A percentile compares a stretch with the other conserved stretches of the same genome.
phyloP scores from a whole-genome alignment of 2,888 invertebrate genomes.

The Euplexia lucipara region DNA sequence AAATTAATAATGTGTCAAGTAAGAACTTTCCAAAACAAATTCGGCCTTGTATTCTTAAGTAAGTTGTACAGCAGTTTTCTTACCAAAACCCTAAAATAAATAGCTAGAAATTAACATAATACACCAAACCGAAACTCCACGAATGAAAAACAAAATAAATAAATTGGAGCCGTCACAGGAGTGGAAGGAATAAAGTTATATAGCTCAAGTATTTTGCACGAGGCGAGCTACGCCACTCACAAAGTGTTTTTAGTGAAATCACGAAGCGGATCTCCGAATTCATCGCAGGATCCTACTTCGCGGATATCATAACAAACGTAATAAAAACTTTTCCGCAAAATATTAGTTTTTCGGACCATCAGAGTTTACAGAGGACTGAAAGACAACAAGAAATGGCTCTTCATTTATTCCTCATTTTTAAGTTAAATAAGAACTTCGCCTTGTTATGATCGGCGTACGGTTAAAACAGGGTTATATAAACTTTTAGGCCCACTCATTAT shows the following conservation, averaged over 20 bases:
- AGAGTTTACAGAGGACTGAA: conserved; percentile 73
- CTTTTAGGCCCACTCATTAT: conserved; percentile 43
- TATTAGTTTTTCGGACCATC: conserved; percentile 77
- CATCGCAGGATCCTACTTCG: conserved; percentile 67
- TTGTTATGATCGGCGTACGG: conserved; percentile 65
- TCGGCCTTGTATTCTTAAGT: background rate
- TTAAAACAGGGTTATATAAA: conserved; percentile 53
- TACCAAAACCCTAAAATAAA: conserved; percentile 21
- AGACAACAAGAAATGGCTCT: conserved; percentile 74
- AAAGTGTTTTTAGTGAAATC: conserved; percentile 74
- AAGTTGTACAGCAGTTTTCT: background rate
- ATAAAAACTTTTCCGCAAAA: conserved; percentile 78
- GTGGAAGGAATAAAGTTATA: conserved; percentile 65
- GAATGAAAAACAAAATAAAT: conserved; percentile 60
- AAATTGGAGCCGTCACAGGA: conserved; percentile 63
- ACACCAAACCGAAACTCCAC: conserved; percentile 28
- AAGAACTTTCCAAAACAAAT: background rate
- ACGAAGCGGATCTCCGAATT: conserved; percentile 69
- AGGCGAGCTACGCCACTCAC: conserved; percentile 47
- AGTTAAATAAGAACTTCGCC: conserved; percentile 68
- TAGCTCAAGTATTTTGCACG: conserved; percentile 62
- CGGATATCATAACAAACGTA: conserved; percentile 78
- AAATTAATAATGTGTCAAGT: conserved; percentile 4
- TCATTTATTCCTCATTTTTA: conserved; percentile 70
- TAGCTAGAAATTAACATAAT: conserved; percentile 30